Base-by-base conservation (phyloP, 1,140 invertebrate species). In the Drosophila pectinifera region DNA sequence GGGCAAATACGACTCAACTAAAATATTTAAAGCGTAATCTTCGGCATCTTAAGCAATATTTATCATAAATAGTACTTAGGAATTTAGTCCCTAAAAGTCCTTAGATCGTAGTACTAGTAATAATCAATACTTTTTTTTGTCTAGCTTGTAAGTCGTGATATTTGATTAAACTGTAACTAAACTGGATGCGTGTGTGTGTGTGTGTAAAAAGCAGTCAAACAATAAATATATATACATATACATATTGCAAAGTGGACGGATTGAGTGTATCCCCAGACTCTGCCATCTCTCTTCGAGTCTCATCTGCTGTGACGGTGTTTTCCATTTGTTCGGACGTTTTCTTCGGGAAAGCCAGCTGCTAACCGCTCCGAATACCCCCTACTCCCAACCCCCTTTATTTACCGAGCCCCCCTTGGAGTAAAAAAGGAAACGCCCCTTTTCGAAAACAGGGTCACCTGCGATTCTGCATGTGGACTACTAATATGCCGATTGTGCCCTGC, bases 121-220 rank as follows among this genome's bases (percentile, higher is more conserved):
- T 67, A 63, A 49, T 63, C 41, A 43, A 67, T 18, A 2, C n/a
- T 26, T 38, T 58, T 73, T 75, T 70, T 78, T 70, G 48, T 58
- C 6, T 84, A 85, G 77, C 49, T 14, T 57, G 36, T 85, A 85
- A 77, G 82, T 22, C 68, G 81, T 84, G 81, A 84, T 84, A 84
- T 77, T 84, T 84, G 63, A 73, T 80, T 77, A 45, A 48, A 80
- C 34, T 69, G 42, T 41, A 34, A 53, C 36, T 80, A 41, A 63
- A 62, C 10, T 34, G 28, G 11, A 13, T 22, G n/a, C n/a, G n/a
- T 42, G 46, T 55, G 16, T 51, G 5, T 51, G 5, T 51, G n/a
- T 53, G 48, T 61, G 53, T 56, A 31, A 34, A 42, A 39, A 36
- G 14, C 56, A 62, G 57, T 34, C 43, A 38, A 57, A 51, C n/a